Evolutionary conservation across 2,888 invertebrate species (phyloP), one percentile per base, ranked within the genome.

Genomic region (Sericinus montela): DNA sequence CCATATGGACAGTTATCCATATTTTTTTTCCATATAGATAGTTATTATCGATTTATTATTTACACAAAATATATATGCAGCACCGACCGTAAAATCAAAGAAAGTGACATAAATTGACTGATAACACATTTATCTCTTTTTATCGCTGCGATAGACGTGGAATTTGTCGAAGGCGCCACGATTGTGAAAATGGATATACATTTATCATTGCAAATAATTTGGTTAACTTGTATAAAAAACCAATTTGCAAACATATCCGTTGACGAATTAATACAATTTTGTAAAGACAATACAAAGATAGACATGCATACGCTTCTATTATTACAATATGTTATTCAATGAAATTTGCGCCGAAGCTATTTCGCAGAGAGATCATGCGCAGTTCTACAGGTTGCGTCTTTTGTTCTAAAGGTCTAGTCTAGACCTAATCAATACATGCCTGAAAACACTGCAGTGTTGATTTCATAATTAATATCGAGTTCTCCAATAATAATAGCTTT

Each of bases 161-260:
- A 45, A 38, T 45, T 38, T 19, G 38, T 38, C 37, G 38, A 14
- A 29, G 37, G 30, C 38, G 30, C 45, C 25, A 14, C 14, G 19
- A 35, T 14, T 1, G 2, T 14, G 7, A 19, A 19, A 19, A 19
- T 19, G 19, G 19, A 3, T 19, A 19, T 3, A 19, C 5, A 19
- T 19, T 19, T 19, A 19, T 19, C 19, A 19, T 3, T 19, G 5
- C 2, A 19, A 19, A 19, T 19, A 2, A 19, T 5, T 19, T 19
- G 2, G 19, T n/a, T n/a, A n/a, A n/a, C n/a, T n/a, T n/a, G n/a
- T n/a, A n/a, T n/a, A n/a, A n/a, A n/a, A n/a, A n/a, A n/a, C n/a
- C n/a, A n/a, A n/a, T n/a, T n/a, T n/a, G n/a, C n/a, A n/a, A n/a
- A n/a, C n/a, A n/a, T n/a, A n/a, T n/a, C n/a, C n/a, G n/a, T n/a